Base-by-base conservation (phyloP, 1,140 invertebrate species). In the Battus philenor region DNA sequence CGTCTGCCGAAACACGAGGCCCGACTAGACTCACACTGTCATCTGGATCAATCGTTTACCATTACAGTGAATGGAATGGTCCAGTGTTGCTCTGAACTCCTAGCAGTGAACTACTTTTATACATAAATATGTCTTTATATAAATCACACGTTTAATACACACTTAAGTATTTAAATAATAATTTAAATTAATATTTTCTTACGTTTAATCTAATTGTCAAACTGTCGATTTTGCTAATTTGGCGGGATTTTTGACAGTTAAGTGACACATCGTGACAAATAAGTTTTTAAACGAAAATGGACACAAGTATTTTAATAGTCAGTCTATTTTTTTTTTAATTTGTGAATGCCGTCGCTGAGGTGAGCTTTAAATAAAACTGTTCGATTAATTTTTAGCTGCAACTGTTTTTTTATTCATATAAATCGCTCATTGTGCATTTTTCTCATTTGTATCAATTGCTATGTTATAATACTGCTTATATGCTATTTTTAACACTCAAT, bases 291-390 rank as follows among this genome's bases (percentile, higher is more conserved):
- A 17, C 6, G 9, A 36, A 20, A 36, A 18, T 36, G 33, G 17
- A 36, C 17, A 11, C 17, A 11, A 36, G 17, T 12, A 36, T 29
- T 29, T 29, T 33, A 36, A 36, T 10, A 18, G 16, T 36, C 33
- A 20, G 17, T 41, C 30, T 44, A 47, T 50, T 13, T 50, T 44
- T 51, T 47, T 30, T 50, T 49, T 48, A 48, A 36, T 50, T 48
- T 47, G 44, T 54, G 44, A 43, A 53, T 55, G 54, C 50, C 49
- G 54, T 51, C 33, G 50, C 54, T 65, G 44, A 65, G 62, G 62
- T 65, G 50, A 65, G 62, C 44, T 47, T 46, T 32, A 39, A 44
- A n/a, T 33, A 32, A 53, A 46, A 44, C 9, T 18, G 18, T 36
- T 36, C 6, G 12, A 49, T 46, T 44, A 16, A 36, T 36, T 36